Evolutionary conservation across 2,797 vertebrate genomes (phyloP).

Genomic region (Gadopsis bispinosus): DNA sequence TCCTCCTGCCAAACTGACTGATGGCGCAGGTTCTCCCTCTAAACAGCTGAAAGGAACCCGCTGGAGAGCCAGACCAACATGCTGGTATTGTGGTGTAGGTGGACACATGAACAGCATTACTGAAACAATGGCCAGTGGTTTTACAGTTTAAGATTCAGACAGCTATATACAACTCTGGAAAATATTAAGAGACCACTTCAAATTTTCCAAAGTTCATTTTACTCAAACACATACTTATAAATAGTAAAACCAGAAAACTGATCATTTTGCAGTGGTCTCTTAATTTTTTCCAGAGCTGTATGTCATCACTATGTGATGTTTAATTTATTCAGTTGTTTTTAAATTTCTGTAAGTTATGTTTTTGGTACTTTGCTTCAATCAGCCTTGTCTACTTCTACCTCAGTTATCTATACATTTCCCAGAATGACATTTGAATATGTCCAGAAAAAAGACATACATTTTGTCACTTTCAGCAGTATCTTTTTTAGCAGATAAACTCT

Average conservation of each 20-base stretch:
- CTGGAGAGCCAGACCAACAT: neutral
- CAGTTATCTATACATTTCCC: neutral
- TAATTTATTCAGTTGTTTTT: too few relatives aligned
- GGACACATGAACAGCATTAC: neutral
- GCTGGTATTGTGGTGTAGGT: neutral
- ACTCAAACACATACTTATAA: too few relatives aligned
- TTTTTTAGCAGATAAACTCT: neutral
- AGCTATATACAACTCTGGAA: neutral
- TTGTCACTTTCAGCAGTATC: neutral
- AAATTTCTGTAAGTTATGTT: neutral
- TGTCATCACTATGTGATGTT: neutral
- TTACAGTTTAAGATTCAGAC: constrained; percentile 23
- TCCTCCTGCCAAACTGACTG: constrained; percentile 8
- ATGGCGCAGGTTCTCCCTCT: neutral
- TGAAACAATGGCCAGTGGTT: constrained; percentile 11
- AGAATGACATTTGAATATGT: neutral
- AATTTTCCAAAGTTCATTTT: too few relatives aligned
- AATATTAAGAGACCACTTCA: too few relatives aligned
- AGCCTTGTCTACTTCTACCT: neutral
- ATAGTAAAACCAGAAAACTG: too few relatives aligned
- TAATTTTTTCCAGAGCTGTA: too few relatives aligned
- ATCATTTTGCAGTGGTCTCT: too few relatives aligned
- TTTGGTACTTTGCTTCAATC: neutral
- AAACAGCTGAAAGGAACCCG: neutral
- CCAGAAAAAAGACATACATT: neutral